These are phyloP conservation scores for Ranitomeya imitator DNA, from an alignment of 2,113 vertebrate genomes.

Conservation along the genomic window DNA sequence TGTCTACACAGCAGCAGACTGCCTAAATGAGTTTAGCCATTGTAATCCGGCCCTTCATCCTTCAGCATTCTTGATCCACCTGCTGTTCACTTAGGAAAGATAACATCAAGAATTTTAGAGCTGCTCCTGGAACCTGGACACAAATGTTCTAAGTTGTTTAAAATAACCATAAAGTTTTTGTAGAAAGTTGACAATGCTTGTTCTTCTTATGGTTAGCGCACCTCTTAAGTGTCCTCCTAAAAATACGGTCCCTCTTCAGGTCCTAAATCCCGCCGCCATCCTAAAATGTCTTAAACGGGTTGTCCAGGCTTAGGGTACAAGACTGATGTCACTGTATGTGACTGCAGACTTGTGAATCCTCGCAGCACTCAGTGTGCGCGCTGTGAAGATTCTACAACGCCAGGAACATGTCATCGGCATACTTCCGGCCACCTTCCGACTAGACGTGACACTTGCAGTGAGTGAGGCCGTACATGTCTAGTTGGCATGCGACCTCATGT, in stretches of 20 bases:
- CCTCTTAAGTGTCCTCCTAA: background rate
- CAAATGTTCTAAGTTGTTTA: background rate
- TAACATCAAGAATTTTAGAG: background rate
- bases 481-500: too few species aligned
- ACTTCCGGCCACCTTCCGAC: too few species aligned
- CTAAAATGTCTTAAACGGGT: background rate
- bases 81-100: constrained; percentile 33
- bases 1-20: constrained; percentile 34
- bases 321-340: too few species aligned
- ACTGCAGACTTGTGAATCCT: too few species aligned
- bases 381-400: too few species aligned
- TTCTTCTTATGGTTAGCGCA: background rate
- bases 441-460: too few species aligned
- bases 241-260: background rate
- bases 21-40: constrained; percentile 39
- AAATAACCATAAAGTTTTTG: background rate
- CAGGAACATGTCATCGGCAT: too few species aligned
- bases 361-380: too few species aligned
- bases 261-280: background rate
- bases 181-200: background rate
- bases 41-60: constrained; percentile 47
- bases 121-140: background rate
- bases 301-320: too few species aligned
- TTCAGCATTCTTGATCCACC: constrained; percentile 38
- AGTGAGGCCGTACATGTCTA: too few species aligned